These are phyloP conservation scores for Arvicanthis niloticus DNA, from an alignment of 2,113 vertebrate species.

Conservation along the genomic window DNA sequence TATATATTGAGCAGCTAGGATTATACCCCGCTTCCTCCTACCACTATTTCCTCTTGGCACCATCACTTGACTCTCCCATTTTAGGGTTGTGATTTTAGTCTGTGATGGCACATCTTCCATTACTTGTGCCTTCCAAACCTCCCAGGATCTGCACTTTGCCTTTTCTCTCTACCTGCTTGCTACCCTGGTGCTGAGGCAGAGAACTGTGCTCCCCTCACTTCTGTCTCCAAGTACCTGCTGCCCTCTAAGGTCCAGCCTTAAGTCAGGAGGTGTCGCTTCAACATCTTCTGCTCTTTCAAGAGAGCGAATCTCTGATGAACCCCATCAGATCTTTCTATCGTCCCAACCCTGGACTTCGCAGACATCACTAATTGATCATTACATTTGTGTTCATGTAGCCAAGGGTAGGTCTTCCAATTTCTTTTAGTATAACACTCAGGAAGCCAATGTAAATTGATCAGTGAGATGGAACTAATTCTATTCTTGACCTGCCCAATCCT, in stretches of 20 bases:
- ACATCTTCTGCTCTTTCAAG: not conserved
- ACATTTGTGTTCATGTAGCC: not conserved
- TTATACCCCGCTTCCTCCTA: not conserved
- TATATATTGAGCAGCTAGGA: not conserved
- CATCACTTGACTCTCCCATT: not conserved
- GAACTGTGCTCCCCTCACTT: not conserved
- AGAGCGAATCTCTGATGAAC: not conserved
- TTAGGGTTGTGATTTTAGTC: not conserved
- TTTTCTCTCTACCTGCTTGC: not conserved
- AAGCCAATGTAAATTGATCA: not conserved
- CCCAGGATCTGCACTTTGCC: not conserved
- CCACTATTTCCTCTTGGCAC: not conserved
- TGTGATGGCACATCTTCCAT: not conserved
- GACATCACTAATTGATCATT: not conserved
- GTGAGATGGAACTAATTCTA: not conserved
- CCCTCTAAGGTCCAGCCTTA: not conserved
- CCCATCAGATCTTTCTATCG: not conserved
- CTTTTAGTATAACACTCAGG: not conserved
- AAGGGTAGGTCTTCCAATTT: not conserved
- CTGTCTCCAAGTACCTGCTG: not conserved
- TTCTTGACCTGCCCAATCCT: not conserved
- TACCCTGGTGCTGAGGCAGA: not conserved
- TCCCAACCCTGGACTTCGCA: not conserved
- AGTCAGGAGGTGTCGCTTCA: not conserved
- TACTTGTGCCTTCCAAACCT: not conserved